These are phyloP conservation scores for Sparidentex hasta DNA, from an alignment of 2,797 vertebrate genomes.

Conservation along the genomic window DNA sequence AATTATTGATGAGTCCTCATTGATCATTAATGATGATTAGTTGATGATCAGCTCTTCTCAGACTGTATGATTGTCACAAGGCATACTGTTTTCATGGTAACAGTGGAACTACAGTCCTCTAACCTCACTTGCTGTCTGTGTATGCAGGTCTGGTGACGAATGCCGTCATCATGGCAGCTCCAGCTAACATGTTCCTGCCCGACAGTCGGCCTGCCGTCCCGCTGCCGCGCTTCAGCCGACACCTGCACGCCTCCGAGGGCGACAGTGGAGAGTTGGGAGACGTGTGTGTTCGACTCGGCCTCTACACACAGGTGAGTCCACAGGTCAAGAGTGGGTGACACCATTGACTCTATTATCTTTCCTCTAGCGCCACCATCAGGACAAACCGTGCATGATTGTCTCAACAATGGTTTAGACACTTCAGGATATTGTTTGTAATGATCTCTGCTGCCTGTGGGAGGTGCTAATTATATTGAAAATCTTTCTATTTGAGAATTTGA, in stretches of 20 bases:
- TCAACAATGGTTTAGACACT: too few species aligned
- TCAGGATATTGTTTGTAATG: background rate
- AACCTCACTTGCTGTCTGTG: conserved; percentile 39
- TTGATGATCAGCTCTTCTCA: background rate
- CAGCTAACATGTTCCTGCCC: conserved; percentile 91
- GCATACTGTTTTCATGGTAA: too few species aligned
- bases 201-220: conserved; percentile 90
- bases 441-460: background rate
- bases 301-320: conserved; percentile 86
- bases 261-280: conserved; percentile 83
- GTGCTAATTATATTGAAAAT: background rate
- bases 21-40: background rate
- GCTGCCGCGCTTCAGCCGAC: conserved; percentile 92
- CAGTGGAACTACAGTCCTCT: background rate
- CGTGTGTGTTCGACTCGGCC: conserved; percentile 88
- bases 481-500: background rate
- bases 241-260: conserved; percentile 87
- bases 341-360: too few species aligned
- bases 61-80: too few species aligned
- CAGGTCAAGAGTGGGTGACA: background rate
- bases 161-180: conserved; percentile 68
- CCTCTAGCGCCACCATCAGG: background rate
- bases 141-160: conserved; percentile 75
- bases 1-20: background rate
- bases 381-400: too few species aligned